Conservation (phyloP, 1,140 invertebrate species). For the Prorops nasuta region DNA sequence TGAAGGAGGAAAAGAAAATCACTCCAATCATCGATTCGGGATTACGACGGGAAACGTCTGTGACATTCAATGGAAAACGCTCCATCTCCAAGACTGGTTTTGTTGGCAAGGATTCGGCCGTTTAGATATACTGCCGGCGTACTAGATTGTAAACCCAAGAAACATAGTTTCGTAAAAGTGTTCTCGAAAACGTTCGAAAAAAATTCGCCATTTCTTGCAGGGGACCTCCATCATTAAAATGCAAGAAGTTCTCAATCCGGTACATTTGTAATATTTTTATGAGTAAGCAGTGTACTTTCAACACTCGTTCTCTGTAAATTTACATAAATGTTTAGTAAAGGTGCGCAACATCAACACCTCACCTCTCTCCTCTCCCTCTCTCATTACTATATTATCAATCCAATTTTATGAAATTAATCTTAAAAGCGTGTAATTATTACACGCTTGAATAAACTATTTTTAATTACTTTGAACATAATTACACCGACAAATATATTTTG, state of each 20-base stretch:
- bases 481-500: too few relatives aligned
- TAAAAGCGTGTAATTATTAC: too few relatives aligned
- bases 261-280: too few relatives aligned
- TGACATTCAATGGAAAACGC: slow-evolving; percentile 77
- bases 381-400: too few relatives aligned
- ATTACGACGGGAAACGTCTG: slow-evolving; percentile 71
- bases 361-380: too few relatives aligned
- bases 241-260: neutral
- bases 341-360: too few relatives aligned
- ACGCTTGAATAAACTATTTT: too few relatives aligned
- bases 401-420: too few relatives aligned
- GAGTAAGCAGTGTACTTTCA: too few relatives aligned
- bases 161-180: slow-evolving; percentile 20
- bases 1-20: slow-evolving; percentile 64
- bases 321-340: too few relatives aligned
- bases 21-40: slow-evolving; percentile 64
- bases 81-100: slow-evolving; percentile 78
- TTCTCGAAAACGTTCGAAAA: slow-evolving; percentile 23
- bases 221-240: slow-evolving; percentile 1
- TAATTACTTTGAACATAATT: too few relatives aligned
- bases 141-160: slow-evolving; percentile 55
- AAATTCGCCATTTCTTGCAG: neutral
- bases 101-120: slow-evolving; percentile 81
- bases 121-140: slow-evolving; percentile 65
- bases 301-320: too few relatives aligned